A percentile compares a stretch with the other conserved stretches of the same genome.
phyloP scores from a whole-genome alignment of 37 sponge, comb jelly and placozoan species.

The Chondrosia reniformis region DNA sequence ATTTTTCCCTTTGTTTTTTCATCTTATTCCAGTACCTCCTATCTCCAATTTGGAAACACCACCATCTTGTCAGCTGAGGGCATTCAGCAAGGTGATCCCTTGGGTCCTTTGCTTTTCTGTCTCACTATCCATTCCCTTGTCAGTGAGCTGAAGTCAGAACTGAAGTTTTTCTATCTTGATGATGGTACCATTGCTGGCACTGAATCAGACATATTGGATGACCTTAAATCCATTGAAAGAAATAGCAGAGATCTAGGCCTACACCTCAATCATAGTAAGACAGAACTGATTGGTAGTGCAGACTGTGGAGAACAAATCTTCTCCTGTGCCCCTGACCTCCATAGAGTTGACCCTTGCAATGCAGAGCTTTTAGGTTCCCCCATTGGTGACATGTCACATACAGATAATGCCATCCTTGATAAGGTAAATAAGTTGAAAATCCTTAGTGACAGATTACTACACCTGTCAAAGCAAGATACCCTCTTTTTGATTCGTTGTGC shows the following conservation, averaged over 20 bases:
- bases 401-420: background rate
- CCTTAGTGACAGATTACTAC: background rate
- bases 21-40: background rate
- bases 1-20: background rate
- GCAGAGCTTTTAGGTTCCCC: background rate
- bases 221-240: background rate
- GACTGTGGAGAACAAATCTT: background rate
- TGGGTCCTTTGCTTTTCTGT: constrained; percentile 17
- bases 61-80: background rate
- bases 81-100: constrained; percentile 13
- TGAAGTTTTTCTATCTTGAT: constrained; percentile 1
- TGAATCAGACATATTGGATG: background rate
- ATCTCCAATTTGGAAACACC: background rate
- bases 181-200: constrained; percentile 11
- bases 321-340: background rate
- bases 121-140: background rate
- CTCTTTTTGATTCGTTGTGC: background rate
- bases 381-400: background rate
- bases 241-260: background rate
- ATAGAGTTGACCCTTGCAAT: background rate
- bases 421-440: background rate
- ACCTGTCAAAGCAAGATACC: background rate
- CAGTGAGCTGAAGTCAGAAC: background rate
- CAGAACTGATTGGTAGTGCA: background rate
- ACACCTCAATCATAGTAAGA: background rate